Base-by-base conservation (phyloP, 2,797 vertebrate species). In the Cyclopterus lumpus region DNA sequence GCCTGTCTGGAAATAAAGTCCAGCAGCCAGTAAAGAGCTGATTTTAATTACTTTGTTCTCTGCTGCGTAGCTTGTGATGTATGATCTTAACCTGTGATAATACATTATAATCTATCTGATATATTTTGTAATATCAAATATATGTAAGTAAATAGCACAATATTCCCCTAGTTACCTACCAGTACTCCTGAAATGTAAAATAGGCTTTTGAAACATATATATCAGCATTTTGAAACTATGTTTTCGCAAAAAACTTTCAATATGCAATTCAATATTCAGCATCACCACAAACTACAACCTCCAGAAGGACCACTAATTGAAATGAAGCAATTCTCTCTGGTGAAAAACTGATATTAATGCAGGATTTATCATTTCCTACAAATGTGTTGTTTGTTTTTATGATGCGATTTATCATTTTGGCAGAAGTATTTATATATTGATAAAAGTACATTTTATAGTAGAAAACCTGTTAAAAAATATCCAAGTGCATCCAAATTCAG, bases 1-100 rank as follows among this genome's bases (percentile, higher is more conserved):
- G 93, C 93, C 93, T 92, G 91, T 30, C 1, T 20, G 30, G 1
- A 91, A 90, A 32, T 34, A 30, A 28, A 53, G 51, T 8, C 20
- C n/a, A 9, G n/a, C 48, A 49, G n/a, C n/a, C 48, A 48, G 48
- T 22, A 22, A 49, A 48, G 48, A 51, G 48, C 48, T 5, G 10
- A 51, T 51, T 51, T 51, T 5, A 51, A 51, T 51, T 51, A 51
- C 5, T 24, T 22, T 5, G 10, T 5, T 51, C n/a, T 1, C n/a
- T 22, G 4, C 22, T 51, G 9, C 48, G n/a, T 22, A 51, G 48
- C 4, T 51, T 22, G 48, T 51, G 48, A 12, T 51, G 51, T 54
- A 2, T 5, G 24, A 24, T 51, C 10, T 4, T 51, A n/a, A 22
- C 10, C 9, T 46, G 3, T 49, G 6, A 49, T 22, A 5, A 11